A percentile compares a stretch with the other conserved stretches of the same genome.
These are phyloP conservation scores for Germaria angustata DNA, from an alignment of 2,888 invertebrate genomes.

Conservation along the genomic window DNA sequence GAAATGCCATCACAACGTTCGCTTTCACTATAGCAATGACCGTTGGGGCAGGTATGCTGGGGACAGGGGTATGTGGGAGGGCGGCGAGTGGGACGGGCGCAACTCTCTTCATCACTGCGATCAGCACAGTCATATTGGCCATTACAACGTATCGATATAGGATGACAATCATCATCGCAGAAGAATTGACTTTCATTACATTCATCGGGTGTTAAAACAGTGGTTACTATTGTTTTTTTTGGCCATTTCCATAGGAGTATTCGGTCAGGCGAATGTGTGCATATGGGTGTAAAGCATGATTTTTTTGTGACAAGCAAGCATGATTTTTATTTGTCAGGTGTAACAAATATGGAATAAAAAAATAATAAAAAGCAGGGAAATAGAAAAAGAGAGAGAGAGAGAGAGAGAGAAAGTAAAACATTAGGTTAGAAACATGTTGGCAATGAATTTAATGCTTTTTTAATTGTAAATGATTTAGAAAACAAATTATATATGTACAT, in stretches of 20 bases:
- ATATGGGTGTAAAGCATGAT: slow-evolving; percentile 33
- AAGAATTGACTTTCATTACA: slow-evolving; percentile 80
- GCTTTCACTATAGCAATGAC: slow-evolving; percentile 80
- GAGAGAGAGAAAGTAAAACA: slow-evolving; percentile 63
- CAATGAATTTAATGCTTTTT: no score
- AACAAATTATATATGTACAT: background rate
- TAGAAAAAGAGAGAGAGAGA: slow-evolving; percentile 61
- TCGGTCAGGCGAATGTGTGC: slow-evolving; percentile 42
- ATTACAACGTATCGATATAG: slow-evolving; percentile 84
- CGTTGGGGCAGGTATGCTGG: slow-evolving; percentile 82
- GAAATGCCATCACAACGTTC: slow-evolving; percentile 81
- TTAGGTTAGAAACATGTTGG: slow-evolving; percentile 37
- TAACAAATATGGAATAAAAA: slow-evolving; percentile 30
- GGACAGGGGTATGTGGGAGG: slow-evolving; percentile 74
- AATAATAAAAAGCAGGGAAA: slow-evolving; percentile 33
- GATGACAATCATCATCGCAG: slow-evolving; percentile 84
- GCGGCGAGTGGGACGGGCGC: slow-evolving; percentile 69
- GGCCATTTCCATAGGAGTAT: background rate
- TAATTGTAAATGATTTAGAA: background rate
- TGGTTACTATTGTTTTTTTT: slow-evolving; percentile 69
- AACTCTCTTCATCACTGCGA: slow-evolving; percentile 82
- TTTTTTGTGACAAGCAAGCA: slow-evolving; percentile 50
- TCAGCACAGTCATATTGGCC: slow-evolving; percentile 83
- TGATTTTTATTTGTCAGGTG: slow-evolving; percentile 50
- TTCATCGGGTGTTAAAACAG: slow-evolving; percentile 74